These are phyloP conservation scores for Neofelis nebulosa DNA, from an alignment of 2,113 vertebrate genomes.

Conservation along the genomic window DNA sequence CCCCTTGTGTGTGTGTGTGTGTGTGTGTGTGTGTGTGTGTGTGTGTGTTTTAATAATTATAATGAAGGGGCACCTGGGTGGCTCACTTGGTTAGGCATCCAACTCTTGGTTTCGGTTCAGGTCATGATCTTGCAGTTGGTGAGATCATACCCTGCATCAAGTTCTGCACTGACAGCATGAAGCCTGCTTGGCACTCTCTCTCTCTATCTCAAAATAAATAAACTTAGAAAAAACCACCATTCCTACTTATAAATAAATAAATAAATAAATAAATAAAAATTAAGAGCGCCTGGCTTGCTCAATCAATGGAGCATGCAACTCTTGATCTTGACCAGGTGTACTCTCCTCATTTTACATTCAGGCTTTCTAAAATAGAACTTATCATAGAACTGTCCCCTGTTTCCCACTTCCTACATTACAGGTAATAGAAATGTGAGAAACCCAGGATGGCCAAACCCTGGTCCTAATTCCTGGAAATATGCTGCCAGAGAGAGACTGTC, in stretches of 20 bases:
- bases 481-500: not conserved
- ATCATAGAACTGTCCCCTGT: not conserved
- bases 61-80: not conserved
- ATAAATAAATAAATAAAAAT: too few species aligned
- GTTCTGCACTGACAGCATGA: too few species aligned
- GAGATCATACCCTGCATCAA: too few species aligned
- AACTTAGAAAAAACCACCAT: too few species aligned
- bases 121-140: too few species aligned
- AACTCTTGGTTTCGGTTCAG: not conserved
- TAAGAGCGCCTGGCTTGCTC: not conserved
- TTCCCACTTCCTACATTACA: not conserved
- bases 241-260: too few species aligned
- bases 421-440: not conserved
- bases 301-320: not conserved
- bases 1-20: not conserved
- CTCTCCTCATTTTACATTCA: not conserved
- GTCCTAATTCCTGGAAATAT: not conserved
- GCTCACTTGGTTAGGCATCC: not conserved
- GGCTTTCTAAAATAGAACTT: not conserved
- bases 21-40: not conserved
- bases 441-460: not conserved
- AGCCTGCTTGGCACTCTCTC: too few species aligned
- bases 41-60: not conserved
- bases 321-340: not conserved
- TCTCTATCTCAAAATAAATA: too few species aligned